phyloP scores from a whole-genome alignment of 2,797 vertebrate species.

The Sebastes taczanowskii region DNA sequence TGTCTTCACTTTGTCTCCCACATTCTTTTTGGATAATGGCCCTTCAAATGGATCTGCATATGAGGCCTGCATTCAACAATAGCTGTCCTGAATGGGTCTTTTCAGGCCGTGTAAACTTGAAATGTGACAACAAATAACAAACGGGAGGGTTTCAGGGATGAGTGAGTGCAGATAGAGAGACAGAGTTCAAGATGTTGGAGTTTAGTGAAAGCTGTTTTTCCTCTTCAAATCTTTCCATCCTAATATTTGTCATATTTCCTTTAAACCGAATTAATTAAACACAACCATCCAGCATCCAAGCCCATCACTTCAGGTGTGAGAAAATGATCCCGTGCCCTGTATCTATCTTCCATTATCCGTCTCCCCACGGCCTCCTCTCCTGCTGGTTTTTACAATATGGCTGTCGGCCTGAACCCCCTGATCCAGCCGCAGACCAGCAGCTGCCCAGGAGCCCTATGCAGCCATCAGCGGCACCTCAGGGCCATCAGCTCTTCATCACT shows the following conservation, averaged over 20 bases:
- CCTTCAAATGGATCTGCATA: slow-evolving; percentile 81
- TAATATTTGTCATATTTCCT: background rate
- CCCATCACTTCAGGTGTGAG: slow-evolving; percentile 9
- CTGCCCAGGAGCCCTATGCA: slow-evolving; percentile 66
- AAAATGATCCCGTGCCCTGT: slow-evolving; percentile 28
- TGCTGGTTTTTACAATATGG: slow-evolving; percentile 76
- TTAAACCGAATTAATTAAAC: background rate
- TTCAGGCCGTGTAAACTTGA: slow-evolving; percentile 79
- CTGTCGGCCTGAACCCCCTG: slow-evolving; percentile 56
- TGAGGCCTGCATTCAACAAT: slow-evolving; percentile 76
- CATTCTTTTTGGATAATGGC: slow-evolving; percentile 82
- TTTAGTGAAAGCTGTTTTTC: background rate
- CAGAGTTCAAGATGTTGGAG: background rate
- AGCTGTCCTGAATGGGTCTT: slow-evolving; percentile 65
- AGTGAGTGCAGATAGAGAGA: background rate
- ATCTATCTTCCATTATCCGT: slow-evolving; percentile 44
- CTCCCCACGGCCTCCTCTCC: slow-evolving; percentile 53
- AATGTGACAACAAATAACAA: slow-evolving; percentile 71
- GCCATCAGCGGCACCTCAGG: slow-evolving; percentile 70
- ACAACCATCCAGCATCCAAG: background rate
- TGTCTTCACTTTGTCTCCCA: slow-evolving; percentile 81
- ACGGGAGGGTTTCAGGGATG: slow-evolving; percentile 14
- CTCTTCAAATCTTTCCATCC: background rate
- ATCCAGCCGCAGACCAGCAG: slow-evolving; percentile 67
- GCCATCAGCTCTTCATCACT: slow-evolving; percentile 66